These are phyloP conservation scores for Calliphora vomitoria DNA, from an alignment of 2,888 invertebrate genomes.

Conservation along the genomic window DNA sequence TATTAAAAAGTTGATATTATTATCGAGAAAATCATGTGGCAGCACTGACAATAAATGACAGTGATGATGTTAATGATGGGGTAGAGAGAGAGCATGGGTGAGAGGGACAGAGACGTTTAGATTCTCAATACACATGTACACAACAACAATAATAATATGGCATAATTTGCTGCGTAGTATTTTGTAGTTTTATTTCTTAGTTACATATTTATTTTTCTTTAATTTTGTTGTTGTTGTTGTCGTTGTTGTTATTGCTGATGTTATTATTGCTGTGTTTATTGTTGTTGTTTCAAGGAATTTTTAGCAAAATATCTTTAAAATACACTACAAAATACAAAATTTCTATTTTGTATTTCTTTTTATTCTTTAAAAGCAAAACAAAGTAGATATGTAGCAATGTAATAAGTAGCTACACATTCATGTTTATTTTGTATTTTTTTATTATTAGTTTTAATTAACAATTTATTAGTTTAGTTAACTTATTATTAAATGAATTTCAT, in stretches of 20 bases:
- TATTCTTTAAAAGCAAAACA: slow-evolving; percentile 13
- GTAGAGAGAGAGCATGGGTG: slow-evolving; percentile 9
- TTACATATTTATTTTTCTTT: slow-evolving; percentile 66
- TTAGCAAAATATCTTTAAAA: slow-evolving; percentile 61
- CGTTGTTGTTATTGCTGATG: slow-evolving; percentile 39
- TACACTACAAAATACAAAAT: not conserved
- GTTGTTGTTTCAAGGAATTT: slow-evolving; percentile 60
- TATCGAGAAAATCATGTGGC: slow-evolving; percentile 16
- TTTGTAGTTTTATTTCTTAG: slow-evolving; percentile 69
- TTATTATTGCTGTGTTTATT: no score
- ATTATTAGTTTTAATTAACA: slow-evolving; percentile 3
- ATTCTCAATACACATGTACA: slow-evolving; percentile 60
- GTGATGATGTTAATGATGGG: not conserved
- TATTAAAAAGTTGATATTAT: not conserved
- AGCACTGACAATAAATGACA: slow-evolving; percentile 6
- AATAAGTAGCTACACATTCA: not conserved
- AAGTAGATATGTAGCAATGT: slow-evolving; percentile 9
- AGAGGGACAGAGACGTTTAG: slow-evolving; percentile 30
- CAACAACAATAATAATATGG: slow-evolving; percentile 61
- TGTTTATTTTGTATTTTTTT: not conserved
- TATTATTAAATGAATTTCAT: slow-evolving; percentile 64
- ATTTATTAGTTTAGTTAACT: not conserved
- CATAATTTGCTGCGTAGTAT: slow-evolving; percentile 76
- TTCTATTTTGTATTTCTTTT: not conserved
- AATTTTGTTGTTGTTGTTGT: slow-evolving; percentile 47